Percentiles rank a stretch among this genome's conserved stretches.
Evolutionary conservation across 2,888 invertebrate species (phyloP).

Genomic region (Polia nebulosa): DNA sequence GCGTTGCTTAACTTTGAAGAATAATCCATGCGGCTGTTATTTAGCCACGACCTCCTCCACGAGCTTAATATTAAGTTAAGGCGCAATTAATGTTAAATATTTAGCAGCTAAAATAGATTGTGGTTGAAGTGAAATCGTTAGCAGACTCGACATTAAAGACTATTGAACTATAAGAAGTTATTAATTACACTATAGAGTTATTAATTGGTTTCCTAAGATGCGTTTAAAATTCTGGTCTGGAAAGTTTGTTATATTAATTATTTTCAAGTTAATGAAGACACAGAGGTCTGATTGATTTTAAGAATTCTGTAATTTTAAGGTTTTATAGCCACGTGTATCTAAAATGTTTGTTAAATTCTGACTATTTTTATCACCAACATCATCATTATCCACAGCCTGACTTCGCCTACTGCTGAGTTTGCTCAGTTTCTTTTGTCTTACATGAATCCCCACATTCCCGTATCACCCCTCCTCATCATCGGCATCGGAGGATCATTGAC

Average conservation of each 20-base stretch:
- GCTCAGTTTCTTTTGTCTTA: too few relatives aligned
- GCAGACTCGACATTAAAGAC: neutral
- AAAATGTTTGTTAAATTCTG: neutral
- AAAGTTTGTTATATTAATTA: neutral
- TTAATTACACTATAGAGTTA: neutral
- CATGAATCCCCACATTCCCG: neutral
- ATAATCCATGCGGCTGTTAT: too few relatives aligned
- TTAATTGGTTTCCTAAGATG: conserved; percentile 1
- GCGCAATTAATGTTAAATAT: neutral
- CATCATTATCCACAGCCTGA: too few relatives aligned
- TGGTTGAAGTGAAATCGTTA: neutral
- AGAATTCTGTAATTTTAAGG: neutral
- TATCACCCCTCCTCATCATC: too few relatives aligned
- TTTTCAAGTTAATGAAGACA: conserved; percentile 1
- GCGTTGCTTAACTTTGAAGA: too few relatives aligned
- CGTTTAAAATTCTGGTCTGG: neutral
- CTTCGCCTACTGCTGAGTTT: too few relatives aligned
- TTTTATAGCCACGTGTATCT: neutral
- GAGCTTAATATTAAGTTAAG: too few relatives aligned
- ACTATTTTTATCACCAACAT: too few relatives aligned
- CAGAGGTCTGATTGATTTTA: neutral
- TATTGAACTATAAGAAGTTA: neutral
- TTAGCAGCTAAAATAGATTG: conserved; percentile 1
- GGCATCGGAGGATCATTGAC: too few relatives aligned
- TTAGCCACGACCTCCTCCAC: too few relatives aligned